Conservation (phyloP, 2,113 vertebrate species). For the Platycercus adscitus region DNA sequence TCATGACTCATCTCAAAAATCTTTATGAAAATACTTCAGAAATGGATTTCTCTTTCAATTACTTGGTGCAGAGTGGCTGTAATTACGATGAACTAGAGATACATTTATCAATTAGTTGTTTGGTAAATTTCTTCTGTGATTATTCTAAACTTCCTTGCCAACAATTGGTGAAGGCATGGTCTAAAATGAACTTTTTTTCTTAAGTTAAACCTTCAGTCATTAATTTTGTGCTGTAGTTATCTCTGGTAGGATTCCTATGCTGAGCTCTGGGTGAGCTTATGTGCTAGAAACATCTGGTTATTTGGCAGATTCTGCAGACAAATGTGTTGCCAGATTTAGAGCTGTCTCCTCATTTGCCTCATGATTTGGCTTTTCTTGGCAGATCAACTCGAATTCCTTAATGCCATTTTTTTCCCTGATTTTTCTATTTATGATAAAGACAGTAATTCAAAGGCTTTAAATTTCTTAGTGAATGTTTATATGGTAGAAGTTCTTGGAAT, state of each 20-base stretch:
- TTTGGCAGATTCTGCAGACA: slow-evolving; percentile 46
- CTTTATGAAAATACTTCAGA: not conserved
- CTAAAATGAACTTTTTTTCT: not conserved
- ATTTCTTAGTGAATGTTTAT: not conserved
- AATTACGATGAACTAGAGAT: not conserved
- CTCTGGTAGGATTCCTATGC: slow-evolving; percentile 10
- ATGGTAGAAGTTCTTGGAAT: not conserved
- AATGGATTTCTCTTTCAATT: not conserved
- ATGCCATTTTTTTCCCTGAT: not conserved
- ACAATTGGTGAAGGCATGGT: not conserved
- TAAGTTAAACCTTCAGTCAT: not conserved
- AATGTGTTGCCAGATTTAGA: slow-evolving; percentile 27
- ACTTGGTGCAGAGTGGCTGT: not conserved
- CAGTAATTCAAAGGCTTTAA: not conserved
- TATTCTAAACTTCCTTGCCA: not conserved
- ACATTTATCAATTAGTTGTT: not conserved
- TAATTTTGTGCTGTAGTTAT: not conserved
- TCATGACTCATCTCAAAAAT: not conserved
- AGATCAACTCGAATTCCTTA: not conserved
- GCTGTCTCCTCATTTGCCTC: slow-evolving; percentile 23
- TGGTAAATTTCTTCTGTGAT: not conserved
- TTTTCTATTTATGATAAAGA: not conserved
- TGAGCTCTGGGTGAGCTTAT: not conserved
- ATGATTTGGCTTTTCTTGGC: slow-evolving; percentile 32
- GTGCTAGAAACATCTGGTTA: slow-evolving; percentile 38